These are phyloP conservation scores for Hemistola chrysoprasaria DNA, from an alignment of 2,888 invertebrate species.

Conservation along the genomic window DNA sequence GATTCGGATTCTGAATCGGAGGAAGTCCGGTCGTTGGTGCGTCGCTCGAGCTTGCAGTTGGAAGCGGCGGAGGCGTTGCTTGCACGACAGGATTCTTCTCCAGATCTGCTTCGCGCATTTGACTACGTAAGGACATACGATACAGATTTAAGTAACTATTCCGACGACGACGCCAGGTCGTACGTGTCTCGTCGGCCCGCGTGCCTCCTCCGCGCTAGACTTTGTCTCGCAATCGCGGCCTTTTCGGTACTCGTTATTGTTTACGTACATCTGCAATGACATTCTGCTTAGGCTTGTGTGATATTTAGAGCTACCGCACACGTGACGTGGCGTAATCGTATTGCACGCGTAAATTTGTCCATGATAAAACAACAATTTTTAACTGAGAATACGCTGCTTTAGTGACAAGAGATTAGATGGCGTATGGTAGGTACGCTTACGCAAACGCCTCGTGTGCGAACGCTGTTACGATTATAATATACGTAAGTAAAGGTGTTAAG, in stretches of 20 bases:
- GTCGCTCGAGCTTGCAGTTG: conserved; percentile 84
- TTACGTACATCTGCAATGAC: conserved; percentile 77
- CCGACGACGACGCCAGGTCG: conserved; percentile 46
- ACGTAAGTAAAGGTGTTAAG: conserved; percentile 65
- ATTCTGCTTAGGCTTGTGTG: conserved; percentile 72
- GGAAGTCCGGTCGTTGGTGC: conserved; percentile 83
- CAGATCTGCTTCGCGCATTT: conserved; percentile 71
- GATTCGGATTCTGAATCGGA: conserved; percentile 87
- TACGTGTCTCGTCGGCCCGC: conserved; percentile 53
- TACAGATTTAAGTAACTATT: conserved; percentile 64
- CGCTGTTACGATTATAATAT: conserved; percentile 62
- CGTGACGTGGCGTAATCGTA: no score
- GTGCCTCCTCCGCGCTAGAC: conserved; percentile 64
- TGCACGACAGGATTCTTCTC: conserved; percentile 70
- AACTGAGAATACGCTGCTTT: no score
- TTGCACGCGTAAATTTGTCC: no score
- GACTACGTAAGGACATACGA: conserved; percentile 80
- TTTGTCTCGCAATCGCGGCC: conserved; percentile 75
- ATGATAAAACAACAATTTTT: no score
- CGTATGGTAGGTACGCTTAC: no score
- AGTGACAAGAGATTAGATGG: no score
- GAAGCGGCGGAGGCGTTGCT: conserved; percentile 83
- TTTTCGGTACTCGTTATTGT: conserved; percentile 75
- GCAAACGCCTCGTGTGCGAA: no score
- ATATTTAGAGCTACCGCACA: no score